phyloP scores from a whole-genome alignment of 2,888 invertebrate species.

The Podabrus alpinus region DNA sequence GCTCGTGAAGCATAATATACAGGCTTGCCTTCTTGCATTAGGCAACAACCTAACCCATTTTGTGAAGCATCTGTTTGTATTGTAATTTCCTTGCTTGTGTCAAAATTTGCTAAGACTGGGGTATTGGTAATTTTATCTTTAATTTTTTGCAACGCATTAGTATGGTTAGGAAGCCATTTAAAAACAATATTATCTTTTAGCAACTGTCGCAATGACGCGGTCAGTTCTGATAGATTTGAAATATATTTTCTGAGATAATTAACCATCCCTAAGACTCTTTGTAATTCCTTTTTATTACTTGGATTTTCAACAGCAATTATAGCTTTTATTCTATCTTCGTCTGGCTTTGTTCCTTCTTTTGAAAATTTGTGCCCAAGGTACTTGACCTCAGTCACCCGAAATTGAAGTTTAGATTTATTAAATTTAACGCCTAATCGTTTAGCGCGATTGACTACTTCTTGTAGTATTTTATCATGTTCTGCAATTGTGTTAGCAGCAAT shows the following conservation, averaged over 20 bases:
- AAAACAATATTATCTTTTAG: slow-evolving; percentile 24
- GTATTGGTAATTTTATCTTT: slow-evolving; percentile 22
- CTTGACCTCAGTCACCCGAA: slow-evolving; percentile 33
- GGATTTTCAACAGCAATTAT: slow-evolving; percentile 25
- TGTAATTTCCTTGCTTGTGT: slow-evolving; percentile 17
- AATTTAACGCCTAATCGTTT: not conserved
- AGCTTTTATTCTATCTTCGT: slow-evolving; percentile 23
- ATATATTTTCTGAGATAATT: slow-evolving; percentile 32
- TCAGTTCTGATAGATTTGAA: slow-evolving; percentile 29
- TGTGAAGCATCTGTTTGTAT: slow-evolving; percentile 32
- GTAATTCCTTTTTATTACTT: not conserved
- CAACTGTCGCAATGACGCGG: slow-evolving; percentile 30
- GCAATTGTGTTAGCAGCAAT: not conserved
- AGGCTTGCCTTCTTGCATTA: slow-evolving; percentile 31
- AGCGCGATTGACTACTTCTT: not conserved
- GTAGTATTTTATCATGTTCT: not conserved
- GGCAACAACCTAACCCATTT: slow-evolving; percentile 24
- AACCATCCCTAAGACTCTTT: slow-evolving; percentile 31
- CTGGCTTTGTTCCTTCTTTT: slow-evolving; percentile 24
- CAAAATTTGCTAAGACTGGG: slow-evolving; percentile 26
- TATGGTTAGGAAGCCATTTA: slow-evolving; percentile 18
- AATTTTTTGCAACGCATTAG: slow-evolving; percentile 15
- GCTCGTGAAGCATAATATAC: slow-evolving; percentile 27
- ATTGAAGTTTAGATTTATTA: slow-evolving; percentile 25
- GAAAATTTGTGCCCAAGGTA: slow-evolving; percentile 38